phyloP scores from a whole-genome alignment of 2,888 invertebrate genomes.

The Oxyteleia sp. region DNA sequence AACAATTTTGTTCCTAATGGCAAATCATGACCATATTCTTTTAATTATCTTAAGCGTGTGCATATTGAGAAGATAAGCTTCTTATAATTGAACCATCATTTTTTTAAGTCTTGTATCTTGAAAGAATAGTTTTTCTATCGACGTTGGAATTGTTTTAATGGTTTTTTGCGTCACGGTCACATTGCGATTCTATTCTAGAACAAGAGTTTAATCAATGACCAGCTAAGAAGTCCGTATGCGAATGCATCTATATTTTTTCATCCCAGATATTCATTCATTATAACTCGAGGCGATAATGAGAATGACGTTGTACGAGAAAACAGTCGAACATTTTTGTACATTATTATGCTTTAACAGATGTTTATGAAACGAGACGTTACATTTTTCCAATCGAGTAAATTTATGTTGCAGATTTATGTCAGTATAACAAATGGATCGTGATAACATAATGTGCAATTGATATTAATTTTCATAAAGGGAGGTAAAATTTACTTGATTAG shows the following conservation, averaged over 20 bases:
- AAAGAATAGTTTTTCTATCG: no score
- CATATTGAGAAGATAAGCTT: no score
- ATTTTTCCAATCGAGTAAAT: not conserved
- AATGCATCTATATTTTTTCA: conserved; percentile 11
- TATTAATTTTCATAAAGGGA: not conserved
- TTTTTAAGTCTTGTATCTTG: no score
- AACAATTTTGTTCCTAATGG: no score
- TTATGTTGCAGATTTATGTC: not conserved
- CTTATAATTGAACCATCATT: no score
- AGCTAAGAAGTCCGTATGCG: no score
- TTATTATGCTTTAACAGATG: not conserved
- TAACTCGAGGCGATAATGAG: conserved; percentile 32
- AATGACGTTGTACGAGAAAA: conserved; percentile 27
- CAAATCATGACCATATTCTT: no score
- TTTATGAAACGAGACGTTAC: not conserved
- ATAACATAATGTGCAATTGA: not conserved
- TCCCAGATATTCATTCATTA: conserved; percentile 46
- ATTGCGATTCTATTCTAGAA: no score
- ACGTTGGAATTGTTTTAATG: no score
- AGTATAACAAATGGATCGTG: not conserved
- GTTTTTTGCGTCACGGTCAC: no score
- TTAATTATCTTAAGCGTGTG: no score
- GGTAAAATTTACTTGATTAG: not conserved
- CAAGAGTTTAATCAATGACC: no score
- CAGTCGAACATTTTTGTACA: not conserved